These are phyloP conservation scores for Strix aluco DNA, from an alignment of 2,113 vertebrate species.

Conservation along the genomic window DNA sequence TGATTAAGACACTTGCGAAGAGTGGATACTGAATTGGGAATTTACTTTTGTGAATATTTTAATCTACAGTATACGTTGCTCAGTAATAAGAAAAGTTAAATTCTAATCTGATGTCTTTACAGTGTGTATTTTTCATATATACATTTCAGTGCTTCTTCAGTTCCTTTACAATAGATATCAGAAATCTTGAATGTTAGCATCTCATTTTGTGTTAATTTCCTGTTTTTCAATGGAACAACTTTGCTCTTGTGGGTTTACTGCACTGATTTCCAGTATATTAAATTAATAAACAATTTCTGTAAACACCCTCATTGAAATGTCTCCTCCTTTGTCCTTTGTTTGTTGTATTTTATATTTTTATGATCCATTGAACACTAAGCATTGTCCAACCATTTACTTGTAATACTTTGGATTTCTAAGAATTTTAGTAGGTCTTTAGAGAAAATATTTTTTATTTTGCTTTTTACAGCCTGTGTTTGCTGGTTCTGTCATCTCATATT, in stretches of 20 bases:
- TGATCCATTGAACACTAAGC: not conserved
- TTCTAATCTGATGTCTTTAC: not conserved
- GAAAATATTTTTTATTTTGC: not conserved
- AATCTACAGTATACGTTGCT: not conserved
- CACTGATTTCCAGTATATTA: not conserved
- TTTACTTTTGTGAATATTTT: not conserved
- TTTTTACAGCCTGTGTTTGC: not conserved
- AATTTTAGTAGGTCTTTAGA: not conserved
- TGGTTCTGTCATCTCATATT: not conserved
- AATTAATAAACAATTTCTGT: not conserved
- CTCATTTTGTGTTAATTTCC: not conserved
- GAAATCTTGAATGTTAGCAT: not conserved
- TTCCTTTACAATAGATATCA: not conserved
- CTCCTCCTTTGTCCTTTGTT: not conserved
- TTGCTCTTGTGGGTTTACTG: not conserved
- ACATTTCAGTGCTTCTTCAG: not conserved
- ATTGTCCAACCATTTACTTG: not conserved
- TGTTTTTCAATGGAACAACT: not conserved
- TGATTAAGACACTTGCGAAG: not conserved
- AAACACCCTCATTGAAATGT: not conserved
- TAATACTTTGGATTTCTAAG: not conserved
- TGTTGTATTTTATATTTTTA: not conserved
- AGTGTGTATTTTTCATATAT: not conserved
- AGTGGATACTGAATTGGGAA: not conserved
- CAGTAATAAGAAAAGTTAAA: not conserved